Base-by-base conservation (phyloP, 1,140 invertebrate genomes). In the Drosophila bifasciata region DNA sequence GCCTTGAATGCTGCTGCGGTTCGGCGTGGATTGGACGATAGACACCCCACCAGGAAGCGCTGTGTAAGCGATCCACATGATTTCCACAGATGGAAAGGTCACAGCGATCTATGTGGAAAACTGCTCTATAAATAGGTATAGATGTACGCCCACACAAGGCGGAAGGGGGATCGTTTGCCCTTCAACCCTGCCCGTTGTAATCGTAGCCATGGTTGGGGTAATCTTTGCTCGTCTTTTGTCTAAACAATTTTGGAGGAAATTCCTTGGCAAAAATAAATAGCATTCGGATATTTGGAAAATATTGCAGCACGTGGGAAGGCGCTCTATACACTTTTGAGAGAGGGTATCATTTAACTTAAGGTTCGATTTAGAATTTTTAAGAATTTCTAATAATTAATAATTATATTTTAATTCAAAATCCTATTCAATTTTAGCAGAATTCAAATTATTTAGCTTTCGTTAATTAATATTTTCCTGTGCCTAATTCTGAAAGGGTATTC, bases 111-210 rank as follows among this genome's bases (percentile, higher is more conserved):
- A 49, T 49, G 55, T 67, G 25, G 45, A 67, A n/a, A 5, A 16
- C 13, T 15, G 19, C 11, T 7, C 25, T 48, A 67, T 55, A 40
- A 68, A 55, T 68, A 68, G 41, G 5, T 9, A 32, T 5, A 40
- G 46, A 67, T 67, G 15, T 55, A 68, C 32, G 48, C 9, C 44
- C 57, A 25, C 15, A 23, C 41, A 17, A 13, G 11, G 43, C 36
- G 49, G 49, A 51, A 51, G 28, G 11, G 48, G 21, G 15, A n/a
- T n/a, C n/a, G n/a, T n/a, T 28, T 66, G 64, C 28, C 64, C 64
- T 66, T 68, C 64, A 67, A 68, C 49, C 19, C 58, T 13, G 39
- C 23, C 5, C 61, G 32, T 32, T 52, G 60, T 55, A 68, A 68
- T 68, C 25, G 64, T 53, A 67, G 49, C 28, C n/a, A n/a, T 50